phyloP scores from a whole-genome alignment of 2,113 vertebrate species.

The Rana temporaria region DNA sequence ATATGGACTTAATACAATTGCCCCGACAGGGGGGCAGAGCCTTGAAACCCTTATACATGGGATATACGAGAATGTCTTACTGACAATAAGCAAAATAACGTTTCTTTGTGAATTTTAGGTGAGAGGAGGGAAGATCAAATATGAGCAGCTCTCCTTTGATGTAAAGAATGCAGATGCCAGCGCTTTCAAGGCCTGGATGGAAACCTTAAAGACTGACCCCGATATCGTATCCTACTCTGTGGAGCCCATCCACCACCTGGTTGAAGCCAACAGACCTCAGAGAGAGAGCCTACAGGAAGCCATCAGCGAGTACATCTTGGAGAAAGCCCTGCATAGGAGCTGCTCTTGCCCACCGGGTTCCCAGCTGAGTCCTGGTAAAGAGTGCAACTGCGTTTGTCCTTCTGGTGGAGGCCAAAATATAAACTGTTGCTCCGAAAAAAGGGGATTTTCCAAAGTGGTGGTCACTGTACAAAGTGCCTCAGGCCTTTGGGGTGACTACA shows the following conservation, averaged over 20 bases:
- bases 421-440: constrained; percentile 78
- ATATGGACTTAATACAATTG: no score
- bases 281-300: constrained; percentile 73
- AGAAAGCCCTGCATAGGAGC: constrained; percentile 58
- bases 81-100: no score
- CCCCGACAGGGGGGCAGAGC: no score
- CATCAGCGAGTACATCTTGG: constrained; percentile 67
- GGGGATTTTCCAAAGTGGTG: constrained; percentile 73
- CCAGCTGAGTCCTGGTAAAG: constrained; percentile 60
- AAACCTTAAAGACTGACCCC: constrained; percentile 67
- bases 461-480: constrained; percentile 66
- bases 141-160: constrained; percentile 79
- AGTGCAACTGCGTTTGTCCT: constrained; percentile 79
- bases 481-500: constrained; percentile 75
- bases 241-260: constrained; percentile 76
- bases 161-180: constrained; percentile 61
- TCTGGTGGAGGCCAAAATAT: constrained; percentile 60
- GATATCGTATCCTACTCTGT: constrained; percentile 79
- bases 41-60: no score
- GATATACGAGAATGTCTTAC: no score
- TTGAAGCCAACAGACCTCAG: constrained; percentile 40
- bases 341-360: constrained; percentile 70
- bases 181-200: constrained; percentile 79
- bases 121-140: constrained; percentile 58
- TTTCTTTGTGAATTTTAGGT: constrained; percentile 13